Evolutionary conservation across 2,888 invertebrate genomes (phyloP).

Genomic region (Artemia sinica): DNA sequence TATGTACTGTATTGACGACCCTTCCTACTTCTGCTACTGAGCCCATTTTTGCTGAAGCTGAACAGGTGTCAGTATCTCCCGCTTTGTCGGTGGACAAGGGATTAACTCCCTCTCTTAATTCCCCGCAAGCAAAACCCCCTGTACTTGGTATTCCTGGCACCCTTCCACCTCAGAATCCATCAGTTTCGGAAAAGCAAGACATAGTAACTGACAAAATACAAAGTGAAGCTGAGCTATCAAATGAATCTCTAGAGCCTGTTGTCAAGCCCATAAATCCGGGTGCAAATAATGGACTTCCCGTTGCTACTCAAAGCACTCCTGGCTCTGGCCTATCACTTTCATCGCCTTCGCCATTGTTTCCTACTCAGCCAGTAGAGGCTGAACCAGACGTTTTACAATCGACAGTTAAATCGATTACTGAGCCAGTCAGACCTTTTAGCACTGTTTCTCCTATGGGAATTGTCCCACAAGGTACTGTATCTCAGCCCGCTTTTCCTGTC

Average conservation of each 20-base stretch:
- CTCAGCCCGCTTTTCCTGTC: not conserved
- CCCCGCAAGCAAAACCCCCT: not conserved
- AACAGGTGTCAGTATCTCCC: not conserved
- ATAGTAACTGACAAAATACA: too few relatives aligned
- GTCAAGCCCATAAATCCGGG: too few relatives aligned
- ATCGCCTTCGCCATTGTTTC: not conserved
- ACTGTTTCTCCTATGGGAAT: not conserved
- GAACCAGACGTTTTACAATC: not conserved
- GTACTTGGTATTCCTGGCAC: not conserved
- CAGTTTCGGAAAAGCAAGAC: not conserved
- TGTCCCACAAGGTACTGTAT: not conserved
- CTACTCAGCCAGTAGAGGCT: slow-evolving; percentile 1
- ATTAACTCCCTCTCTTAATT: not conserved
- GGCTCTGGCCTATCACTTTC: too few relatives aligned
- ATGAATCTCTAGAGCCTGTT: too few relatives aligned
- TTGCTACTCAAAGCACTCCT: too few relatives aligned
- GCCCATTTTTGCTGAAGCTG: not conserved
- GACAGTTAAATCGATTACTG: too few relatives aligned
- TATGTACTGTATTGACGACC: not conserved
- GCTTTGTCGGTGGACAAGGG: not conserved
- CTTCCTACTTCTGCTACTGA: not conserved
- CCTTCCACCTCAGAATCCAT: not conserved
- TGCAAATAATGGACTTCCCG: too few relatives aligned
- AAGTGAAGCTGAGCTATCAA: too few relatives aligned
- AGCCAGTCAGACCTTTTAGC: slow-evolving; percentile 1